Conservation (phyloP, 2,888 invertebrate species). For the Tetramorium bicarinatum region DNA sequence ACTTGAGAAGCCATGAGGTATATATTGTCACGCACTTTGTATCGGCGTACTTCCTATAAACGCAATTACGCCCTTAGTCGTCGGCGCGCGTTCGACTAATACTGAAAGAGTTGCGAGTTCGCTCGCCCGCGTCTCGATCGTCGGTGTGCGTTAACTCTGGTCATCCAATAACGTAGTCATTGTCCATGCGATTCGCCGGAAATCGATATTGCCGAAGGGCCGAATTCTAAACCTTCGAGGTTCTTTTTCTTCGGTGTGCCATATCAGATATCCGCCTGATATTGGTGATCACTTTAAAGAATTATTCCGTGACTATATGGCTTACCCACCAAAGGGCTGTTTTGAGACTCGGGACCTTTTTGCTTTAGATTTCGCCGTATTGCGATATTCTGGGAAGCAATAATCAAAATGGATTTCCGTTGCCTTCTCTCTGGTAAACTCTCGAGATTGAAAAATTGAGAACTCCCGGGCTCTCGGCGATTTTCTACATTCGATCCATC, state of each 20-base stretch:
- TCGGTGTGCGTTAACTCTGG: constrained; percentile 12
- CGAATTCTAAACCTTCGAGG: background rate
- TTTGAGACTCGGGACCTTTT: background rate
- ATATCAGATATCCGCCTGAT: too few species aligned
- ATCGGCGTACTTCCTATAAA: constrained; percentile 12
- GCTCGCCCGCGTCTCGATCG: background rate
- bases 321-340: background rate
- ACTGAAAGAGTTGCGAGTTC: constrained; percentile 17
- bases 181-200: background rate
- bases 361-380: background rate
- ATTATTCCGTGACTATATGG: too few species aligned
- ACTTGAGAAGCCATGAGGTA: constrained; percentile 39
- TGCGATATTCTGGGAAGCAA: background rate
- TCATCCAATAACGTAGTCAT: background rate
- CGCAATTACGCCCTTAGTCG: constrained; percentile 8
- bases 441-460: constrained; percentile 5
- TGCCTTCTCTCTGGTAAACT: background rate
- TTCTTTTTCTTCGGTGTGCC: background rate
- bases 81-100: constrained; percentile 34
- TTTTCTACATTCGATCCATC: background rate
- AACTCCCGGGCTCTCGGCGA: background rate
- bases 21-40: constrained; percentile 46
- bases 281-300: constrained; percentile 1
- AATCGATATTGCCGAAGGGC: background rate
- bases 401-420: background rate